phyloP scores from a whole-genome alignment of 2,888 invertebrate species.

The Acronicta aceris region DNA sequence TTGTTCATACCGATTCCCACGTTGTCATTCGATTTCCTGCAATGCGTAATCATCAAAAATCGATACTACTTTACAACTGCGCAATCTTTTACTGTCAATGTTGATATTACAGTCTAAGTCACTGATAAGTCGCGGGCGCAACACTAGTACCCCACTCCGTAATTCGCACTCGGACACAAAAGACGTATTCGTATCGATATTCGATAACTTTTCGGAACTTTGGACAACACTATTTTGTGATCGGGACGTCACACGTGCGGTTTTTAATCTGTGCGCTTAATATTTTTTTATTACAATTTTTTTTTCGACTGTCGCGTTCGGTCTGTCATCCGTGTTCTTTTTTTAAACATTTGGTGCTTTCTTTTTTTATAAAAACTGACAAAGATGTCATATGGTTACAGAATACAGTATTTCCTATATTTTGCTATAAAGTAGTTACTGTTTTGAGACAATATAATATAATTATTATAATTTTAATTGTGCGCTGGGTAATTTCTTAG shows the following conservation, averaged over 20 bases:
- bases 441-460: background rate
- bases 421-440: constrained; percentile 74
- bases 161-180: constrained; percentile 46
- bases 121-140: constrained; percentile 57
- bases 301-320: constrained; percentile 15
- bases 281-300: constrained; percentile 13
- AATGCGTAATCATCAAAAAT: constrained; percentile 64
- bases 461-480: constrained; percentile 5
- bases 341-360: constrained; percentile 29
- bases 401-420: constrained; percentile 74
- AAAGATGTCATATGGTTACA: constrained; percentile 67
- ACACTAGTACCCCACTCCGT: constrained; percentile 60
- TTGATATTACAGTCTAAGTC: constrained; percentile 49
- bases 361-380: constrained; percentile 49
- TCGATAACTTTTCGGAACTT: constrained; percentile 33
- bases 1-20: constrained; percentile 40
- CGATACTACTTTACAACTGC: constrained; percentile 58
- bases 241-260: constrained; percentile 37
- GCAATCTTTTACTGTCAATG: constrained; percentile 50
- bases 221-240: constrained; percentile 52
- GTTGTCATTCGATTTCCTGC: constrained; percentile 39
- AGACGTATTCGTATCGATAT: constrained; percentile 53
- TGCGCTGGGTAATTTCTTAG: constrained; percentile 30
- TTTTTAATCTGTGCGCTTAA: constrained; percentile 37
- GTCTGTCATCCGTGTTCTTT: constrained; percentile 9